Base-by-base conservation (phyloP, 2,888 invertebrate species). In the Chironomus tentans region DNA sequence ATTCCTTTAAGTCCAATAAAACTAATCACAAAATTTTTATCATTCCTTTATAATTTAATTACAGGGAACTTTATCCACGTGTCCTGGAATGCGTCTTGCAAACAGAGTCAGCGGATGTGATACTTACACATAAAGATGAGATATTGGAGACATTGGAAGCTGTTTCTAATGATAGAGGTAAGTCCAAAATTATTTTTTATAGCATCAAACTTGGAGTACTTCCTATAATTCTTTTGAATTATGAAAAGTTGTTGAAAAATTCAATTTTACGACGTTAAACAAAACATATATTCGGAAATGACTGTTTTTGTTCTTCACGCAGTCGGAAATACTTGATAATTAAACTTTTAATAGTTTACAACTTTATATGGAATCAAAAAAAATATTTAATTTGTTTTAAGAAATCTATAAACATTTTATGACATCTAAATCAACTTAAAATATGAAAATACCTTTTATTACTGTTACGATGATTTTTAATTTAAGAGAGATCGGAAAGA, bases 51-150 rank as follows among this genome's bases (percentile, higher is more conserved):
- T 38, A n/a, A 6, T 46, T n/a, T 76, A 18, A 69, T 76, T 76
- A 69, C 76, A 76, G 76, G 38, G 76, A 76, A 46, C 24, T 69
- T 28, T 76, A 76, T 68, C 68, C 76, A 47, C 68, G 76, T 48
- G 76, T 76, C 6, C 48, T 76, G 76, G 76, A 76, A 76, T 76
- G 76, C 46, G 50, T 76, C 21, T 56, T 76, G 18, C 76, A 76
- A 61, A 76, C 76, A 18, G 76, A 76, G 21, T 56, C 48, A 13
- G 50, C 76, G 12, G 76, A 76, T 24, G 21, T 76, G 47, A 76
- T 76, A 48, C 28, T 76, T 24, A 69, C 12, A 13, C 28, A 76
- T 28, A 68, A 76, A 69, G 76, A 76, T 38, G 76, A 76, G 5
- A 76, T 76, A 10, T 46, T 76, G 24, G 76, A 68, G 7, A 76